Base-by-base conservation (phyloP, 1,140 invertebrate species). In the Zaprionus kolodkinae region DNA sequence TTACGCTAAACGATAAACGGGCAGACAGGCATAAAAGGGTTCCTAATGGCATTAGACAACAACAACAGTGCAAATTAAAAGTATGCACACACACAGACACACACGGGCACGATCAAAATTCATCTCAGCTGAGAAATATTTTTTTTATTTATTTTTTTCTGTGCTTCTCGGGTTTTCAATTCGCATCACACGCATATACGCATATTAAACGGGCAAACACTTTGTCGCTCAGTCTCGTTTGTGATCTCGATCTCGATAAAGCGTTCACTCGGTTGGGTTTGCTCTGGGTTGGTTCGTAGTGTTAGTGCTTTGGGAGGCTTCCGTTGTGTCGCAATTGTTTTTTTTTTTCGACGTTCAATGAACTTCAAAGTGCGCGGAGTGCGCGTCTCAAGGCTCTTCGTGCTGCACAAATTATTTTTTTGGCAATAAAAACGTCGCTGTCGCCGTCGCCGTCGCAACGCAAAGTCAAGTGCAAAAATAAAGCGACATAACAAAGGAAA, bases 401-500 rank as follows among this genome's bases (percentile, higher is more conserved):
- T 70, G 48, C 27, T 35, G 68, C 67, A 54, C 65, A 64, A 38
- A 52, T 56, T 21, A 66, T 38, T 38, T 87, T 88, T 87, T 88
- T 89, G 84, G 84, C 84, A 88, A 89, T 88, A 89, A 88, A 89
- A 72, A 48, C 70, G 77, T 76, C 80, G 83, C 61, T 66, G 81
- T 65, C 81, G 73, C 33, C 11, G 67, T 81, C 57, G 79, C 50
- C 82, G 78, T 40, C 25, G 63, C 61, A 36, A 50, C 56, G 54
- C 7, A 88, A 88, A 78, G 85, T 88, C 84, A 88, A 88, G 85
- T 89, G 85, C 84, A 88, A 67, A 73, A 72, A 64, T 69, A 76
- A 71, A 71, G 72, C 59, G 66, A 56, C 69, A 72, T 56, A 74
- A 86, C 80, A 87, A 86, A 88, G 79, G 40, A 45, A 45, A 86